Evolutionary conservation across 2,888 invertebrate genomes (phyloP).

Genomic region (Polydrusus pterygomalis): DNA sequence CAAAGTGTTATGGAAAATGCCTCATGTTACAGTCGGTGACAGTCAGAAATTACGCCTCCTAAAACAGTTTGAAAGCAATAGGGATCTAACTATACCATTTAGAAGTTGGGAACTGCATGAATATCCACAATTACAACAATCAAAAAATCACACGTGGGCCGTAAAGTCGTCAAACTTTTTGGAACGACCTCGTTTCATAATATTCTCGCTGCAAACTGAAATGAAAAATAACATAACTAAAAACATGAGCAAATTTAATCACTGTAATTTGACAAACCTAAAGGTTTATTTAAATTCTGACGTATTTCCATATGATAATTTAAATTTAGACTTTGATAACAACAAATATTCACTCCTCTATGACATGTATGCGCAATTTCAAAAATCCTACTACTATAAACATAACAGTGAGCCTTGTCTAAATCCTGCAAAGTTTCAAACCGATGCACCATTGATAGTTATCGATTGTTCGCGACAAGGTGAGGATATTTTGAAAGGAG

Average conservation of each 20-base stretch:
- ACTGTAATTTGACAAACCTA: constrained; percentile 66
- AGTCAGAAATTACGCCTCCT: neutral
- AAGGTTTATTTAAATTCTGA: constrained; percentile 63
- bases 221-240: neutral
- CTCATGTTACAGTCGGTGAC: neutral
- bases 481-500: constrained; percentile 53
- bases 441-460: constrained; percentile 59
- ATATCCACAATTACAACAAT: constrained; percentile 63
- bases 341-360: neutral
- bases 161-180: constrained; percentile 38
- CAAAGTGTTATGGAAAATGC: neutral
- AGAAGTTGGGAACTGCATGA: constrained; percentile 68
- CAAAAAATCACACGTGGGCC: constrained; percentile 64
- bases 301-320: constrained; percentile 65
- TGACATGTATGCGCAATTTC: constrained; percentile 8
- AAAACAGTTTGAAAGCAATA: neutral
- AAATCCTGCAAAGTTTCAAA: neutral
- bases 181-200: neutral
- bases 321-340: constrained; percentile 37
- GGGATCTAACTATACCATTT: constrained; percentile 57
- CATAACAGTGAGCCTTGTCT: constrained; percentile 3
- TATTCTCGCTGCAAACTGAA: neutral
- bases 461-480: constrained; percentile 31
- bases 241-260: constrained; percentile 49
- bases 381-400: constrained; percentile 3